Evolutionary conservation across 2,113 vertebrate genomes (phyloP).

Genomic region (Psephotus haematonotus): DNA sequence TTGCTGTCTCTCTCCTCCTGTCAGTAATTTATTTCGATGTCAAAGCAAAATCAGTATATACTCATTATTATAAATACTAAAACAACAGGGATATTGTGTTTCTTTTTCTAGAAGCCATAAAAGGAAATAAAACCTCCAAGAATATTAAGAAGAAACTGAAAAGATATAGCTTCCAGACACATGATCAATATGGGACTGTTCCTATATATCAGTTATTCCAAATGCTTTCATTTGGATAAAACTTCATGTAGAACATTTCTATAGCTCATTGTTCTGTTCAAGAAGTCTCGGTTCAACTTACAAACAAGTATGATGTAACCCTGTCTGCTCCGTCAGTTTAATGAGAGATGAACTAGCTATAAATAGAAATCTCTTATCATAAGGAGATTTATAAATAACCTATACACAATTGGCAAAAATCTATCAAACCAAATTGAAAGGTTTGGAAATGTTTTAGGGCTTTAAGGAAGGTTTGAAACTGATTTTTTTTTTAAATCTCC

Average conservation of each 20-base stretch:
- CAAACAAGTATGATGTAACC: background rate
- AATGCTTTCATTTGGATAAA: background rate
- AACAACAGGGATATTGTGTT: background rate
- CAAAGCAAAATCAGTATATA: constrained; percentile 26
- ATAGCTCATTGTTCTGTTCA: background rate
- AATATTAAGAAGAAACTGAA: constrained; percentile 14
- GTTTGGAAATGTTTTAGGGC: background rate
- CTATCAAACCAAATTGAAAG: background rate
- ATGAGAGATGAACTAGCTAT: background rate
- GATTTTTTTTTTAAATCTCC: background rate
- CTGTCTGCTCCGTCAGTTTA: background rate
- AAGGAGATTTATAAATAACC: background rate
- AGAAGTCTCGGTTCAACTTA: background rate
- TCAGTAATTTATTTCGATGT: constrained; percentile 2
- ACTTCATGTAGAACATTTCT: background rate
- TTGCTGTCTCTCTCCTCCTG: constrained; percentile 20
- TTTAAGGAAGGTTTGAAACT: constrained; percentile 11
- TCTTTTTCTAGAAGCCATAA: constrained; percentile 1
- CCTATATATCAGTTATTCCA: background rate
- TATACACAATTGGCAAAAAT: background rate
- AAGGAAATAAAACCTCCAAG: constrained; percentile 12
- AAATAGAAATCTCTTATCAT: constrained; percentile 8
- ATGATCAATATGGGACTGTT: background rate
- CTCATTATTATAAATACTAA: constrained; percentile 31
- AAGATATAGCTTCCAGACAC: background rate